These are phyloP conservation scores for Drosophila nr. medialis DNA, from an alignment of 2,888 invertebrate species.

Conservation along the genomic window DNA sequence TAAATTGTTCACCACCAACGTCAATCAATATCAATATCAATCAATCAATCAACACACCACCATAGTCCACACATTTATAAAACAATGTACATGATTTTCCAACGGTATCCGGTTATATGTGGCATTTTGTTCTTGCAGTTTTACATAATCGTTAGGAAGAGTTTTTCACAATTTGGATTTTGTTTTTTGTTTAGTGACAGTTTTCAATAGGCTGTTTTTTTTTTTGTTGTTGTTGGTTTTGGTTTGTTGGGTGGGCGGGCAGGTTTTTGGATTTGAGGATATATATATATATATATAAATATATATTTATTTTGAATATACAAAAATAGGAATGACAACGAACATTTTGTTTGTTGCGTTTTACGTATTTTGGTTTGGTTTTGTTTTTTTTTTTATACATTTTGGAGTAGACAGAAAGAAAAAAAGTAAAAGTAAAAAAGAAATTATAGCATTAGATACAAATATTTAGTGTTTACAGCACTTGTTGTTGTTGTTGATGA, in stretches of 20 bases:
- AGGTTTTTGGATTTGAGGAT: constrained; percentile 12
- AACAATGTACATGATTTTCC: constrained; percentile 48
- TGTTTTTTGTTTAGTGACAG: constrained; percentile 68
- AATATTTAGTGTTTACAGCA: constrained; percentile 57
- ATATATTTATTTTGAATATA: constrained; percentile 57
- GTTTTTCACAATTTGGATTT: constrained; percentile 63
- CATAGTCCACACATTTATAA: constrained; percentile 56
- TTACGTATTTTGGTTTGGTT: constrained; percentile 12
- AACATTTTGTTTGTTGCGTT: constrained; percentile 52
- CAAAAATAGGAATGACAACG: constrained; percentile 64
- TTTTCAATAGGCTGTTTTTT: constrained; percentile 69
- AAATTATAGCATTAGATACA: constrained; percentile 82
- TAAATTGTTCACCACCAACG: constrained; percentile 69
- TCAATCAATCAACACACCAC: constrained; percentile 71
- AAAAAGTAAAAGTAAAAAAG: constrained; percentile 79
- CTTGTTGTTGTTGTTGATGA: constrained; percentile 24
- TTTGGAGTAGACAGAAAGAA: constrained; percentile 74
- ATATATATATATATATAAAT: constrained; percentile 29
- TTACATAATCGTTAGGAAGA: constrained; percentile 39
- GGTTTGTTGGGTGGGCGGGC: constrained; percentile 36
- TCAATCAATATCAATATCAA: constrained; percentile 54
- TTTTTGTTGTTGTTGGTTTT: constrained; percentile 43
- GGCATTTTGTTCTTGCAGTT: constrained; percentile 28
- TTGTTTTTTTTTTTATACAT: constrained; percentile 33
- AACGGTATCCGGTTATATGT: constrained; percentile 47